Evolutionary conservation across 2,797 vertebrate species (phyloP).

Genomic region (Falco biarmicus): DNA sequence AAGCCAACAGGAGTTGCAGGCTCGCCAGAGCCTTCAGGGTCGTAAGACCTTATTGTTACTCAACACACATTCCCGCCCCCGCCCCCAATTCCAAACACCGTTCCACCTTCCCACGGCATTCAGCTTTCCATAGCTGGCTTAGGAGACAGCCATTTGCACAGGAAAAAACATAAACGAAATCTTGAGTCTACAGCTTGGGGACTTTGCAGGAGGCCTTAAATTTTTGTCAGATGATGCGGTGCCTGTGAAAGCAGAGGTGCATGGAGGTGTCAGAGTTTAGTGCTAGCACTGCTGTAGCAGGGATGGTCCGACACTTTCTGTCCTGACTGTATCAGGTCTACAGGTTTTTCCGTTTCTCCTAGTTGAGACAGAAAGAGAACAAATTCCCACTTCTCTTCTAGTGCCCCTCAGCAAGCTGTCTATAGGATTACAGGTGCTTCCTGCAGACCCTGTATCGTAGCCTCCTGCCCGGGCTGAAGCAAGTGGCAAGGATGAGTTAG

Average conservation of each 20-base stretch:
- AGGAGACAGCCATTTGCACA: neutral
- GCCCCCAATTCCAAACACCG: accelerated
- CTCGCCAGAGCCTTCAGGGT: neutral
- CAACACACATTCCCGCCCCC: neutral
- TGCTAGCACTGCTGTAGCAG: accelerated
- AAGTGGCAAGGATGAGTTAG: neutral
- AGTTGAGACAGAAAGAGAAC: neutral
- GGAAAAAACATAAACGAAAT: neutral
- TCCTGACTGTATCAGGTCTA: neutral
- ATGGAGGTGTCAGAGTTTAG: accelerated
- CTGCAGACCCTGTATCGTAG: accelerated
- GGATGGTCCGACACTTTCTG: neutral
- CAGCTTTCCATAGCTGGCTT: neutral
- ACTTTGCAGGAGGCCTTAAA: neutral
- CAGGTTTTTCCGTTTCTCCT: neutral
- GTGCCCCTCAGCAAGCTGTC: neutral
- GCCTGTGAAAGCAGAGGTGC: neutral
- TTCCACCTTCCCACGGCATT: neutral
- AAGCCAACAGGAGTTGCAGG: neutral
- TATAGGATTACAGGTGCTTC: neutral
- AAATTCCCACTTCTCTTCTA: neutral
- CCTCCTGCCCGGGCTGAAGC: neutral
- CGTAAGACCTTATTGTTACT: neutral
- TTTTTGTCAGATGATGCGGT: neutral
- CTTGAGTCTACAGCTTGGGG: neutral